phyloP scores from a whole-genome alignment of 2,797 vertebrate species.

The Acanthurus leucopareius region DNA sequence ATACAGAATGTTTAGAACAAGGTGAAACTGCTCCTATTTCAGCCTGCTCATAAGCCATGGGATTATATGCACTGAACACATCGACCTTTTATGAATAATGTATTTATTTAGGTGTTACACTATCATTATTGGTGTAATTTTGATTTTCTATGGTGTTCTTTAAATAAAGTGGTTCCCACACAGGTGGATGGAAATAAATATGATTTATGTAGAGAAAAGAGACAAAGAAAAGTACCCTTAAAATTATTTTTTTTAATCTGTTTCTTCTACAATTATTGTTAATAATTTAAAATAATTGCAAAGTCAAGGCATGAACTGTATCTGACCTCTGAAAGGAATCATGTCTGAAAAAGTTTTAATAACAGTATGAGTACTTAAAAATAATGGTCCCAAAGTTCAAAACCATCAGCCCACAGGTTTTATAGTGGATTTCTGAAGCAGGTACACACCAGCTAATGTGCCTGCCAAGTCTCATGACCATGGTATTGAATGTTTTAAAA shows the following conservation, averaged over 20 bases:
- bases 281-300: too few species aligned
- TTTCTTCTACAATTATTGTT: too few species aligned
- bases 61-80: conserved; percentile 34
- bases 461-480: neutral
- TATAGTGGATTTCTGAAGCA: neutral
- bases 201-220: too few species aligned
- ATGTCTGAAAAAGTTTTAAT: neutral
- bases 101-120: conserved; percentile 29
- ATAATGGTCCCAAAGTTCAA: neutral
- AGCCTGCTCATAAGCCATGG: conserved; percentile 13
- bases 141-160: conserved; percentile 5
- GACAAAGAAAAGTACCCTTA: too few species aligned
- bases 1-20: conserved; percentile 19
- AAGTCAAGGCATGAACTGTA: too few species aligned
- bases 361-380: conserved; percentile 2
- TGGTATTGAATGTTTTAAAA: neutral
- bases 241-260: too few species aligned
- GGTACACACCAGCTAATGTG: neutral
- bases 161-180: too few species aligned
- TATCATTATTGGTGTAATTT: conserved; percentile 7
- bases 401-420: neutral
- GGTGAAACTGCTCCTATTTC: conserved; percentile 18
- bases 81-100: conserved; percentile 25
- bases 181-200: too few species aligned
- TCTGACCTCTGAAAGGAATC: too few species aligned